Conservation (phyloP, 2,113 vertebrate species). For the Dissostichus mawsoni region DNA sequence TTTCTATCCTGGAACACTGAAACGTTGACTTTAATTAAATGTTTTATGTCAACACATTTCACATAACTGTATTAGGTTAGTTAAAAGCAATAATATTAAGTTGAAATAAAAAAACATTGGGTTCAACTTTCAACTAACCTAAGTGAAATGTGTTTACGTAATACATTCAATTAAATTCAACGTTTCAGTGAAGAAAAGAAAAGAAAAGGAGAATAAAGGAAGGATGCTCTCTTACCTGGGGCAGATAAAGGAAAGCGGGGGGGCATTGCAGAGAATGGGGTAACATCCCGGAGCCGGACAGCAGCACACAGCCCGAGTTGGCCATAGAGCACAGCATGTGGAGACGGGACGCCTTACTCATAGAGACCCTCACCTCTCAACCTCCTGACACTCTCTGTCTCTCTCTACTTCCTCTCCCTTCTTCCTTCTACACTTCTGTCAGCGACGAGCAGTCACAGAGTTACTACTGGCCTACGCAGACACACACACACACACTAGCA, state of each 20-base stretch:
- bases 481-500: constrained; percentile 21
- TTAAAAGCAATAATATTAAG: no score
- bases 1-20: no score
- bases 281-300: constrained; percentile 94
- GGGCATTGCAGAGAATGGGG: constrained; percentile 93
- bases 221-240: constrained; percentile 88
- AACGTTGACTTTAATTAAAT: no score
- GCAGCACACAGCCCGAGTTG: constrained; percentile 96
- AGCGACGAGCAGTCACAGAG: constrained; percentile 42
- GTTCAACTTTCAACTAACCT: no score
- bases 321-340: constrained; percentile 98
- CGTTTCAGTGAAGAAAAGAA: no score
- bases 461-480: constrained; percentile 49
- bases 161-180: no score
- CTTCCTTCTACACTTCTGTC: constrained; percentile 18
- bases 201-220: no score
- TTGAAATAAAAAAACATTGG: no score
- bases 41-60: no score
- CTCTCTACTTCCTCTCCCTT: constrained; percentile 36
- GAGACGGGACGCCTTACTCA: constrained; percentile 84
- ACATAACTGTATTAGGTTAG: no score
- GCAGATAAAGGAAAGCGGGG: constrained; percentile 96
- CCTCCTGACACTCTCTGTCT: constrained; percentile 48
- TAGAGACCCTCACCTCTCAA: constrained; percentile 72
- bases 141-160: no score